phyloP scores from a whole-genome alignment of 2,797 vertebrate species.

The Sebastes iracundus region DNA sequence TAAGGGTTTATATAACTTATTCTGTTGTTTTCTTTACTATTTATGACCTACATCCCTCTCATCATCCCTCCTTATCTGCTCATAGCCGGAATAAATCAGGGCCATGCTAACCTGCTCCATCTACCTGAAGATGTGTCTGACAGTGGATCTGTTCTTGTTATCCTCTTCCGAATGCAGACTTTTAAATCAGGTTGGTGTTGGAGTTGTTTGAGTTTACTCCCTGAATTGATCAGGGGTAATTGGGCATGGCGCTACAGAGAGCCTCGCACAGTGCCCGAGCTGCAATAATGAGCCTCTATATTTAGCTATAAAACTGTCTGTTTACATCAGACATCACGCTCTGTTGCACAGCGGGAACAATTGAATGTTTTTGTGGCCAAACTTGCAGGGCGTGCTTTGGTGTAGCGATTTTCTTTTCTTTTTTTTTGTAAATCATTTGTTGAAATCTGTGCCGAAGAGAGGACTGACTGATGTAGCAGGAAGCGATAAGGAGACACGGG shows the following conservation, averaged over 20 bases:
- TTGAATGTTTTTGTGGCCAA: constrained; percentile 31
- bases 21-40: constrained; percentile 32
- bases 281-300: constrained; percentile 58
- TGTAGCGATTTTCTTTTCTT: neutral
- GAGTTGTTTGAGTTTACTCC: constrained; percentile 39
- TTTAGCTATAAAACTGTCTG: constrained; percentile 60
- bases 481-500: constrained; percentile 24
- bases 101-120: constrained; percentile 15
- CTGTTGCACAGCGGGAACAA: constrained; percentile 26
- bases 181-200: constrained; percentile 40
- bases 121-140: constrained; percentile 13
- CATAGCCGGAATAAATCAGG: constrained; percentile 29
- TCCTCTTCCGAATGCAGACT: constrained; percentile 10
- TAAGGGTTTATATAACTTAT: constrained; percentile 35
- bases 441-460: constrained; percentile 37
- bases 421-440: constrained; percentile 38
- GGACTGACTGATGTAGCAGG: constrained; percentile 43
- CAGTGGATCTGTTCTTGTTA: constrained; percentile 30
- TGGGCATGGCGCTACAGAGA: constrained; percentile 44
- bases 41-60: constrained; percentile 49
- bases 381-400: constrained; percentile 1
- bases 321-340: constrained; percentile 58
- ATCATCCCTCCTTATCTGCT: constrained; percentile 36
- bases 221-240: constrained; percentile 63
- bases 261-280: constrained; percentile 21